Conservation (phyloP, 2,797 vertebrate genomes). For the Phrynocephalus vlangalii region DNA sequence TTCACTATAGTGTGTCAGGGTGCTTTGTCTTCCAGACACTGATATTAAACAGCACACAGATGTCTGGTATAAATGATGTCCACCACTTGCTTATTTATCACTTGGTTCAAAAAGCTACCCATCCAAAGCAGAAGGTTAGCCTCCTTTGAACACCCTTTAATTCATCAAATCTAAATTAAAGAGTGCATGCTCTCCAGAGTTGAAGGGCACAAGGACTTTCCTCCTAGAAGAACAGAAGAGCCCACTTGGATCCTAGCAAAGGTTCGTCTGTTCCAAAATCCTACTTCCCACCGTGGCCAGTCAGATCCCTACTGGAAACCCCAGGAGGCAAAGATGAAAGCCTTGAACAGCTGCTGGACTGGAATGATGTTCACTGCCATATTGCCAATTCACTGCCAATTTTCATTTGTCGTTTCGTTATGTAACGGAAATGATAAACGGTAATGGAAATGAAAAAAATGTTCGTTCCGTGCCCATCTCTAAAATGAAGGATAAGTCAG, state of each 20-base stretch:
- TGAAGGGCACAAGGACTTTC: background rate
- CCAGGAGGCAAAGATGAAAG: no score
- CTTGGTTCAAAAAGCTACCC: background rate
- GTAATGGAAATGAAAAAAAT: no score
- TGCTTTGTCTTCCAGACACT: background rate
- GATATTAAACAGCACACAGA: slow-evolving; percentile 25
- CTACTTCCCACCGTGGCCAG: background rate
- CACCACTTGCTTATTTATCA: slow-evolving; percentile 11
- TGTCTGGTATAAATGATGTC: background rate
- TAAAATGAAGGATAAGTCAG: no score
- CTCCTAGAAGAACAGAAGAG: no score
- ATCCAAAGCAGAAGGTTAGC: background rate
- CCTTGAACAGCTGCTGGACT: background rate
- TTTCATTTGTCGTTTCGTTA: no score
- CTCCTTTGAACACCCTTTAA: accelerated
- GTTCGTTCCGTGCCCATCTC: no score
- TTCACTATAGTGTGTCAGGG: slow-evolving; percentile 43
- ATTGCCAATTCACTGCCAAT: no score
- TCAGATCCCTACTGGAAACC: background rate
- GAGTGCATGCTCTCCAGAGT: background rate
- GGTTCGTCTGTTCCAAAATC: background rate
- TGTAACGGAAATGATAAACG: no score
- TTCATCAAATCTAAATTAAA: background rate
- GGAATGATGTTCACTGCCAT: no score
- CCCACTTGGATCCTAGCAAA: background rate